Percentiles rank a stretch among this genome's conserved stretches.
These are phyloP conservation scores for Maylandia zebra DNA, from an alignment of 2,113 vertebrate genomes.

Conservation along the genomic window DNA sequence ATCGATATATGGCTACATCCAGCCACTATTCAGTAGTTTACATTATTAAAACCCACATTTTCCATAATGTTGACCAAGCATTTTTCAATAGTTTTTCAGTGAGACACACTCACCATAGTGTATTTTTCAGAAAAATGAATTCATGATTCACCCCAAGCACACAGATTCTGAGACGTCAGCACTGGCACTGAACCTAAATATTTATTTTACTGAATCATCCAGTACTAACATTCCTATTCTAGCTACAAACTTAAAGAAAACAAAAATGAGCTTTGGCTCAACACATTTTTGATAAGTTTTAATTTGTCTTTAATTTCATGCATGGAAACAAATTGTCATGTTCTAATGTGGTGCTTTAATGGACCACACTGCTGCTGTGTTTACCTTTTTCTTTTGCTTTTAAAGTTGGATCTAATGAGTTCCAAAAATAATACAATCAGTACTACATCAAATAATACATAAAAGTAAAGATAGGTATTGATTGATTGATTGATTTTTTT, in stretches of 20 bases:
- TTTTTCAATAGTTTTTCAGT: not conserved
- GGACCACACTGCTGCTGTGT: not conserved
- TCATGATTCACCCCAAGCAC: not conserved
- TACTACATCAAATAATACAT: not conserved
- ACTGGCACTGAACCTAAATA: not conserved
- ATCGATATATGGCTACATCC: not conserved
- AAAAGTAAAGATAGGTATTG: not conserved
- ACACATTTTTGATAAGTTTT: not conserved
- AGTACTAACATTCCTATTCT: not conserved
- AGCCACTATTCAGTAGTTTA: not conserved
- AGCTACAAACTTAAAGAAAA: not conserved
- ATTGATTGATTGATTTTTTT: not conserved
- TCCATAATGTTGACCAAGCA: not conserved
- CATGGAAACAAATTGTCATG: not conserved
- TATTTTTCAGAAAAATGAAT: not conserved
- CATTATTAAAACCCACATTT: not conserved
- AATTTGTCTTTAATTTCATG: not conserved
- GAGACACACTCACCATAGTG: not conserved
- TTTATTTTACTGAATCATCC: not conserved
- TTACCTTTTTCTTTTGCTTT: rapidly evolving
- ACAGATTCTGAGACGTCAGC: not conserved
- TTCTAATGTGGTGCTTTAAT: not conserved
- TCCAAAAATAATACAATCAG: not conserved
- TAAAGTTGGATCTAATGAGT: not conserved
- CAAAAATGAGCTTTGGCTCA: not conserved